Evolutionary conservation across 2,113 vertebrate species (phyloP), one percentile per base, ranked within the genome.

Genomic region (Dasyprocta punctata): DNA sequence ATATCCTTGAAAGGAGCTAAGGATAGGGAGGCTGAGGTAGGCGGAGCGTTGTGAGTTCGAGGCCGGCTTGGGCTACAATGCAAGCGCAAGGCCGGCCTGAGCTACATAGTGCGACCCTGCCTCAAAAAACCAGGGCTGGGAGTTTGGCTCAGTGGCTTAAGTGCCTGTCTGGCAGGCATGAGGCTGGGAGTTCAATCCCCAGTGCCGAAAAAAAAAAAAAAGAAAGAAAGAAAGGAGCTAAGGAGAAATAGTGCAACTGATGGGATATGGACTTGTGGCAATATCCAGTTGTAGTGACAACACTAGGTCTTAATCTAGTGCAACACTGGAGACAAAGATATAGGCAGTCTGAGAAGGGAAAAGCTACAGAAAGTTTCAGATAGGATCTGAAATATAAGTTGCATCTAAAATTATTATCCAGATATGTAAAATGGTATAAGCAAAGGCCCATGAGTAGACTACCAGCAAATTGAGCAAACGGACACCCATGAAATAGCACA

Each of bases 1-100:
- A 96, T 41, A 86, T 61, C 49, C 49, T 96, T 67, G 82, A 91
- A 94, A 96, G 44, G 54, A 96, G n/a, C 16, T 44, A 67, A 94
- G 52, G 41, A 85, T n/a, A n/a, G n/a, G n/a, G n/a, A n/a, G n/a
- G n/a, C n/a, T n/a, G n/a, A n/a, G n/a, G n/a, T n/a, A n/a, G n/a
- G n/a, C n/a, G n/a, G n/a, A n/a, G n/a, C n/a, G n/a, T n/a, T n/a
- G n/a, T n/a, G n/a, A n/a, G n/a, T n/a, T n/a, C n/a, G n/a, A n/a
- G n/a, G n/a, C n/a, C n/a, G n/a, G n/a, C n/a, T n/a, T n/a, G n/a
- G n/a, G n/a, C n/a, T n/a, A n/a, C n/a, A n/a, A n/a, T n/a, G n/a
- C n/a, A n/a, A n/a, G n/a, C n/a, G n/a, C n/a, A n/a, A n/a, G n/a
- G n/a, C n/a, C n/a, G n/a, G n/a, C n/a, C n/a, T n/a, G n/a, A n/a